Evolutionary conservation across 1,140 invertebrate species (phyloP), one percentile per base, ranked within the genome.

Genomic region (Drosophila mauritiana): DNA sequence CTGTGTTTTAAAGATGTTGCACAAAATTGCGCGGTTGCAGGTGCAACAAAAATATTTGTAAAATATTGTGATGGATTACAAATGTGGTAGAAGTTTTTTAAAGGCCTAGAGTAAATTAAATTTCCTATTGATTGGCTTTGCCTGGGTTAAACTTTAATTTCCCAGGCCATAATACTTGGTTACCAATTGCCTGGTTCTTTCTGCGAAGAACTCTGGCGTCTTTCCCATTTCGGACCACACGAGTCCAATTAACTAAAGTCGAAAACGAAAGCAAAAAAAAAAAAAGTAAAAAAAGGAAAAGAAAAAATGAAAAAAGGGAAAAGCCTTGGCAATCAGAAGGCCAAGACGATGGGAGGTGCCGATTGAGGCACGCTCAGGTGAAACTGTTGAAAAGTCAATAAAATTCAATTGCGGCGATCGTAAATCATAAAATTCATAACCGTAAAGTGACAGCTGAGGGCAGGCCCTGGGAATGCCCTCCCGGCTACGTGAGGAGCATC

Each of bases 391-490:
- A 90, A 89, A 89, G 82, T 89, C 85, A 88, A 88, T 88, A 88
- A 88, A 88, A 89, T 88, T 69, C 84, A 88, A 88, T 88, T 88
- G 84, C 84, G 42, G 53, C 64, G 85, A 90, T 81, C 86, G 78
- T 90, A 90, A 90, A 90, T 90, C 86, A 90, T 90, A 90, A 90
- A 90, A 77, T 73, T 90, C 89, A 90, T 90, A 90, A 90, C 86
- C 86, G 86, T 90, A 90, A 90, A 90, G 86, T 90, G 86, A 90
- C 86, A 90, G 86, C 81, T 90, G 74, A 78, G 84, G 86, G 83
- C 80, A 88, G 74, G 80, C 84, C 61, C 67, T 89, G 85, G 84
- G 85, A 89, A 88, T 89, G 80, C 84, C 64, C 61, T 61, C 42
- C 45, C 15, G 43, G 69, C 56, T 78, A 78, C 59, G 65, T 76